Base-by-base conservation (phyloP, 1,140 invertebrate species). In the Drosophila mojavensis region DNA sequence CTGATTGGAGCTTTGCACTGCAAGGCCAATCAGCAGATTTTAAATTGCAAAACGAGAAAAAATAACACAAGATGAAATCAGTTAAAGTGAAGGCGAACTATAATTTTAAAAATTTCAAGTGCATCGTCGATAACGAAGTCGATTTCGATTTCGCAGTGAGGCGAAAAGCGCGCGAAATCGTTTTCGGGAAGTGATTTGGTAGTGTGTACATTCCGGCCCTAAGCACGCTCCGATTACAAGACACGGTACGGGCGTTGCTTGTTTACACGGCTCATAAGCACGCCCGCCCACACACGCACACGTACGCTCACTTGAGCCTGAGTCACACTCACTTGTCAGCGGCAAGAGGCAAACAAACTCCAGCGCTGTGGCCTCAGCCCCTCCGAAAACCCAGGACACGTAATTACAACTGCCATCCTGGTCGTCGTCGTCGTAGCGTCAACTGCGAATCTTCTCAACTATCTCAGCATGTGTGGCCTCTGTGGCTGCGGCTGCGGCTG, bases 211-310 rank as follows among this genome's bases (percentile, higher is more conserved):
- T 39, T 39, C 36, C 36, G 36, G 10, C 36, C 11, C 36, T 11
- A 39, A 9, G 36, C 36, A 39, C 36, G 4, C 36, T 58, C 47
- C 62, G 17, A 30, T 61, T 73, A 47, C 56, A 48, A 6, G 30
- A 67, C 63, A 67, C 26, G 45, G 53, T 30, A 26, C 30, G 51
- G 50, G 41, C 43, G 33, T 48, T 62, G 53, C 58, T 75, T 75
- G 53, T 63, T 69, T 69, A 75, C 66, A 75, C 51, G 53, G 45
- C 51, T 63, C 58, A 74, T 51, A 51, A 56, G 50, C 65, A 70
- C 53, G 15, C 17, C 36, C 43, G 58, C 43, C 15, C 47, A 53
- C 51, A 33, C 51, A 56, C 11, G 13, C 33, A 56, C 50, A 30
- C 41, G 11, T 45, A 58, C 5, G 9, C 59, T 28, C 41, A 66